These are phyloP conservation scores for Tragelaphus scriptus DNA, from an alignment of 2,113 vertebrate species.

Conservation along the genomic window DNA sequence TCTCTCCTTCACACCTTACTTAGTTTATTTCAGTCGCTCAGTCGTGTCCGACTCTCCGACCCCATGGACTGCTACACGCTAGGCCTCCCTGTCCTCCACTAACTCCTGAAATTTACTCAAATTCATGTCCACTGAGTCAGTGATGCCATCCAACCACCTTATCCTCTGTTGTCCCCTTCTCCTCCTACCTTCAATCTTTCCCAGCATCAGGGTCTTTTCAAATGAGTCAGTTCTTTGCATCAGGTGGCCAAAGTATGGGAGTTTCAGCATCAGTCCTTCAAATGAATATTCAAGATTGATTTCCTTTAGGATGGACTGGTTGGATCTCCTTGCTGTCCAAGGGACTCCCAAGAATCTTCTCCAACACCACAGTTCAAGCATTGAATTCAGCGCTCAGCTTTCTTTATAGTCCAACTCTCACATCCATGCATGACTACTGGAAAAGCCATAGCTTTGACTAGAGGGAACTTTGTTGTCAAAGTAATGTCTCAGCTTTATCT, in stretches of 20 bases:
- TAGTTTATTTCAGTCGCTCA: neutral
- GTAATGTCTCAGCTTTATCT: neutral
- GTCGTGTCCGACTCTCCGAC: neutral
- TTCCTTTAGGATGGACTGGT: neutral
- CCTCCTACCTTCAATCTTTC: neutral
- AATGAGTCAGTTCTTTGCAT: neutral
- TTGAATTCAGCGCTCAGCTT: accelerated
- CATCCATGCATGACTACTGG: neutral
- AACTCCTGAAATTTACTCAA: neutral
- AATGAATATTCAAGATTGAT: neutral
- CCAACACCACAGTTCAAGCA: neutral
- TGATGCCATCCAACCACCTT: neutral
- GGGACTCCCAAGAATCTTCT: neutral
- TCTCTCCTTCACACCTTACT: neutral
- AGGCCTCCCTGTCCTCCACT: neutral
- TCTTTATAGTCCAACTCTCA: neutral
- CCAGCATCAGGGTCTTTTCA: neutral
- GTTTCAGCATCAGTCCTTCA: neutral
- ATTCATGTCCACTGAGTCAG: neutral
- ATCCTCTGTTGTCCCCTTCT: neutral
- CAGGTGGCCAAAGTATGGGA: neutral
- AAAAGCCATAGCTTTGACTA: neutral
- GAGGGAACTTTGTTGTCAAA: neutral
- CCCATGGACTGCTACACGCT: neutral
- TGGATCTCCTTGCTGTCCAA: neutral